Evolutionary conservation across 2,113 vertebrate species (phyloP), one percentile per base, ranked within the genome.

Genomic region (Takifugu flavidus): DNA sequence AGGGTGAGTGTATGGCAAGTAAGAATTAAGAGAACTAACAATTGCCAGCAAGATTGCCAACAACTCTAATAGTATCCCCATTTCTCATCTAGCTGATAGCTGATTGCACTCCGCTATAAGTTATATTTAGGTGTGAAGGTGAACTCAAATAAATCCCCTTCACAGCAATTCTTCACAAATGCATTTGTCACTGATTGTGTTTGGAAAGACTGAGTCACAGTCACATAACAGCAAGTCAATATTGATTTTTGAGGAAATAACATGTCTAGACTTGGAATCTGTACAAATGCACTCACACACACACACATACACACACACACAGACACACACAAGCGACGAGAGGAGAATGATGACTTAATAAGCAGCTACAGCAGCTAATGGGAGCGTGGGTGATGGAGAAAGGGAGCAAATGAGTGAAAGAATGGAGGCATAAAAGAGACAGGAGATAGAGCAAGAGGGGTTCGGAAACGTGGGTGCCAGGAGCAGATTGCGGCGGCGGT

Each of bases 281-380:
- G 59, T 60, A 65, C 67, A 69, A 42, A 27, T 56, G 70, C 49
- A 59, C 6, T 49, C 59, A 62, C 13, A 61, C 34, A 46, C 52
- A 65, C 20, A 29, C 45, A 58, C 14, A 25, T 10, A 25, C 49
- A 27, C 49, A 51, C 25, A 27, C 20, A 27, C 25, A 56, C 15
- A 25, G 43, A 42, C 43, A 56, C 44, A 59, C 27, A 56, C 3
- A 68, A 77, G 56, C 71, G 73, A 77, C 65, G 65, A 62, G 77
- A 78, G 62, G 69, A 80, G 65, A 76, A 79, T 82, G 81, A 82
- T 70, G 77, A 84, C 76, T 89, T 88, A 89, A 89, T 89, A 84
- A 86, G 85, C 74, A 88, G 65, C 86, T 81, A 62, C 71, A 80
- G 56, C 59, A 70, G 75, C 68, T 84, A 84, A 85, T 84, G 78